Evolutionary conservation across 92 coral and sea anemone species (phyloP), one percentile per base, ranked within the genome.

Genomic region (Chrysogorgia sp.): DNA sequence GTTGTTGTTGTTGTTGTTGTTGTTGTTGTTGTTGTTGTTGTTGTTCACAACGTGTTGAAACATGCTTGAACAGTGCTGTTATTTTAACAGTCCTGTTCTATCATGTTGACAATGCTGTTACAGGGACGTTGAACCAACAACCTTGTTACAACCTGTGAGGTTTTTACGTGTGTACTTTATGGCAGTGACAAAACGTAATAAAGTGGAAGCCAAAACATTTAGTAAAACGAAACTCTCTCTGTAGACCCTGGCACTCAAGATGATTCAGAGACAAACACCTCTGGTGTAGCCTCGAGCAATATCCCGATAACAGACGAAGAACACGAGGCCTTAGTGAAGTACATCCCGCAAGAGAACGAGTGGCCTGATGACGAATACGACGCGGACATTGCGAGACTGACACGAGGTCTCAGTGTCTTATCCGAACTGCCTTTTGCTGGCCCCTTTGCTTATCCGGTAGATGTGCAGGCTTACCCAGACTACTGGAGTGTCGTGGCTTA

Each of bases 221-320:
- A 8, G 9, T n/a, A n/a, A n/a, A n/a, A n/a, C n/a, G 26, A 26
- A 33, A 26, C 20, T 17, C 33, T 25, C 20, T 34, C 40, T 35
- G 10, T 58, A 7, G 25, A 21, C 60, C 72, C 81, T 81, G 86
- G 23, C 10, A 15, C 75, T 34, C 33, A 49, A 64, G 97, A 93
- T 63, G 87, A 50, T 63, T 81, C 85, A 23, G 89, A 84, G 37
- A 80, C 80, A 30, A 96, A 93, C 67, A 84, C 92, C 1, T 90
- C 97, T 26, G 93, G 93, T 28, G 96, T 90, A 8, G 92, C 89
- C 10, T 83, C 97, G 15, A 94, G 97, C 69, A 92, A 94, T 84
- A 94, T 94, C 80, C 97, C 98, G 57, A 84, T 94, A 85, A 92
- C 90, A 69, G 96, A 92, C 22, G 98, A 94, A 63, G 98, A 94